These are phyloP conservation scores for Bombyx mori DNA, from an alignment of 1,140 invertebrate genomes.

Conservation along the genomic window ASM3026992v2 NC_085107.1:7375501-7376000, in stretches of 20 bases:
- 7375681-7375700: slow-evolving; percentile 31
- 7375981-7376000: too few species aligned
- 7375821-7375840: slow-evolving; percentile 39
- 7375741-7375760: slow-evolving; percentile 59
- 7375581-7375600: slow-evolving; percentile 32
- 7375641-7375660: slow-evolving; percentile 36
- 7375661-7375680: slow-evolving; percentile 49
- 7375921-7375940: too few species aligned
- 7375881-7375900: background rate
- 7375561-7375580: slow-evolving; percentile 35
- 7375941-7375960: too few species aligned
- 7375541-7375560: slow-evolving; percentile 22
- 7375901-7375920: too few species aligned
- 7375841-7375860: slow-evolving; percentile 35
- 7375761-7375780: slow-evolving; percentile 65
- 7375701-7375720: slow-evolving; percentile 43
- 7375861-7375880: slow-evolving; percentile 7
- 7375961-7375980: too few species aligned
- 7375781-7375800: slow-evolving; percentile 51
- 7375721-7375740: slow-evolving; percentile 45
- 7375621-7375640: slow-evolving; percentile 45
- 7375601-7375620: slow-evolving; percentile 39
- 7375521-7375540: slow-evolving; percentile 20
- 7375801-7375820: slow-evolving; percentile 47
- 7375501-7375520: slow-evolving; percentile 35